These are phyloP conservation scores for Bradynema listronoti DNA, from an alignment of 1,140 invertebrate species.

Conservation along the genomic window DNA sequence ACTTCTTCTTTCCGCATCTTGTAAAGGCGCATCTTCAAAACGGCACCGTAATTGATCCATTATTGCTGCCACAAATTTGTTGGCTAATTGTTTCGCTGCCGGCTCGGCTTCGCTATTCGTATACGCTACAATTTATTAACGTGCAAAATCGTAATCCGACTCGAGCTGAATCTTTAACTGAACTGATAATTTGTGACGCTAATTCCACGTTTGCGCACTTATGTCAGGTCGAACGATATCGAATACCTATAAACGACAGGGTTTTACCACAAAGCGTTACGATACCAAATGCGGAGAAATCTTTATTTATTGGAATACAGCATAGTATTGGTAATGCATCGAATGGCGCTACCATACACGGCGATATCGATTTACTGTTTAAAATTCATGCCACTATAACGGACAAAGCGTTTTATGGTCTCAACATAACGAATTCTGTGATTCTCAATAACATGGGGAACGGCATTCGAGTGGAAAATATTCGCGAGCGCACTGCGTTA, in stretches of 20 bases:
- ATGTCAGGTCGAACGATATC: conserved; percentile 38
- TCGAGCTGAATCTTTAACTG: conserved; percentile 21
- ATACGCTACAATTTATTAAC: conserved; percentile 52
- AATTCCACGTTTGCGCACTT: conserved; percentile 32
- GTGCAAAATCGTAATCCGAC: conserved; percentile 41
- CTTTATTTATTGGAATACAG: conserved; percentile 51
- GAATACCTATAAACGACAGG: conserved; percentile 49
- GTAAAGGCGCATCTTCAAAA: conserved; percentile 43
- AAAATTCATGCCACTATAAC: conserved; percentile 49
- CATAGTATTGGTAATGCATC: conserved; percentile 31
- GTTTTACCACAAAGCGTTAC: conserved; percentile 51
- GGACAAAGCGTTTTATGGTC: conserved; percentile 63
- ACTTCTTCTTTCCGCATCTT: conserved; percentile 52
- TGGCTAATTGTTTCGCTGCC: conserved; percentile 50
- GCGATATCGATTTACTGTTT: conserved; percentile 51
- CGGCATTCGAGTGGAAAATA: conserved; percentile 62
- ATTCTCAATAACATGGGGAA: conserved; percentile 84
- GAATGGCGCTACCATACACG: conserved; percentile 31
- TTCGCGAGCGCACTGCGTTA: conserved; percentile 45
- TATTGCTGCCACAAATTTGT: conserved; percentile 37
- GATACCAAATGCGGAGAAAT: conserved; percentile 45
- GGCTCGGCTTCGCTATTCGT: conserved; percentile 46
- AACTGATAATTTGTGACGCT: conserved; percentile 51
- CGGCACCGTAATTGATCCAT: conserved; percentile 46
- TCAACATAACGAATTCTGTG: conserved; percentile 80